Conservation (phyloP, 2,113 vertebrate species). For the Pantherophis guttatus region DNA sequence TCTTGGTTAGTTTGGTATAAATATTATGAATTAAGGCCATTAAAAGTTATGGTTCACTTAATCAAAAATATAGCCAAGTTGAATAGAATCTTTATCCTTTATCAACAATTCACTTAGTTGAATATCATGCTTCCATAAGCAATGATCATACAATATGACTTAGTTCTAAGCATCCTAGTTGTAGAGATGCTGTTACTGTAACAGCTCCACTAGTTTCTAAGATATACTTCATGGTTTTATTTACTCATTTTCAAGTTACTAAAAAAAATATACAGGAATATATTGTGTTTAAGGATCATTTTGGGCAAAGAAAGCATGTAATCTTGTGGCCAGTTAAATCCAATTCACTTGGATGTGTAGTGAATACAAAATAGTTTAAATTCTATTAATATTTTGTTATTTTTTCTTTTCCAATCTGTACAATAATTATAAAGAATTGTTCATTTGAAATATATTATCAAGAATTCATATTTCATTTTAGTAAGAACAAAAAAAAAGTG, state of each 20-base stretch:
- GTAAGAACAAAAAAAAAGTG: neutral
- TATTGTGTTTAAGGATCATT: neutral
- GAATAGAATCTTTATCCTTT: constrained; percentile 16
- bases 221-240: neutral
- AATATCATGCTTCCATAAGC: neutral
- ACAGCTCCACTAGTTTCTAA: neutral
- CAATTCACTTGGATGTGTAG: neutral
- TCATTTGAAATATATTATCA: constrained; percentile 4
- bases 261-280: neutral
- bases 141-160: neutral
- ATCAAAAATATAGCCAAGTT: constrained; percentile 13
- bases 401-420: neutral
- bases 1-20: neutral
- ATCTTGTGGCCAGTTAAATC: neutral
- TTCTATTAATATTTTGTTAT: neutral
- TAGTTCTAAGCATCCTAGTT: neutral
- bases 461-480: neutral
- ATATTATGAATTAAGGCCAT: constrained; percentile 3
- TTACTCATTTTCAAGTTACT: neutral
- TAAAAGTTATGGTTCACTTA: constrained; percentile 12
- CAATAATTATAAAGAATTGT: neutral
- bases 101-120: rapidly evolving
- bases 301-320: constrained; percentile 17
- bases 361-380: constrained; percentile 4
- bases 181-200: neutral